phyloP scores from a whole-genome alignment of 2,797 vertebrate genomes.

The Megaceryle alcyon region DNA sequence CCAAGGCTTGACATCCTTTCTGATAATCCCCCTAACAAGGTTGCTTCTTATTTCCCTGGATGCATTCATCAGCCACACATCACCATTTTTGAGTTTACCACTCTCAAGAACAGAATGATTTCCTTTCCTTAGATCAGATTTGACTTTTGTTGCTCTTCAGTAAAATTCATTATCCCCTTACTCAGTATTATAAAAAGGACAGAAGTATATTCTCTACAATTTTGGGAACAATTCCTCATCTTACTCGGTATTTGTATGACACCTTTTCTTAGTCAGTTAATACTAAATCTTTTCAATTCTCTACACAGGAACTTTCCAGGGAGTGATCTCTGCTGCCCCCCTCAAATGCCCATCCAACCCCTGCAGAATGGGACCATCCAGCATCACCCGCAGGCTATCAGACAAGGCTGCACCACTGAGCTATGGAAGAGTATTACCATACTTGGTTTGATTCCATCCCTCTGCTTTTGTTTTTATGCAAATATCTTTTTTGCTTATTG shows the following conservation, averaged over 20 bases:
- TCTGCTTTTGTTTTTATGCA: not conserved
- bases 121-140: not conserved
- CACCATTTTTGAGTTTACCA: not conserved
- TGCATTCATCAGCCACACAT: not conserved
- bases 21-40: not conserved
- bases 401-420: not conserved
- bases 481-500: not conserved
- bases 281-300: not conserved
- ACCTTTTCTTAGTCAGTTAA: not conserved
- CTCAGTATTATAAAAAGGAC: not conserved
- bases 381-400: accelerated
- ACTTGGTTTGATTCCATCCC: not conserved
- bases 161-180: not conserved
- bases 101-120: not conserved
- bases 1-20: not conserved
- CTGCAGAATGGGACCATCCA: not conserved
- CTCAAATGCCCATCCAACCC: not conserved
- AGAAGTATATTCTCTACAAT: not conserved
- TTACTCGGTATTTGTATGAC: not conserved
- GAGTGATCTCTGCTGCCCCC: not conserved
- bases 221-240: not conserved
- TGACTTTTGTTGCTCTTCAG: not conserved
- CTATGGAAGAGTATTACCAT: not conserved
- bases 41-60: not conserved
- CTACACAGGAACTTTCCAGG: not conserved